phyloP scores from a whole-genome alignment of 2,888 invertebrate genomes.

The Schizaphis graminum region DNA sequence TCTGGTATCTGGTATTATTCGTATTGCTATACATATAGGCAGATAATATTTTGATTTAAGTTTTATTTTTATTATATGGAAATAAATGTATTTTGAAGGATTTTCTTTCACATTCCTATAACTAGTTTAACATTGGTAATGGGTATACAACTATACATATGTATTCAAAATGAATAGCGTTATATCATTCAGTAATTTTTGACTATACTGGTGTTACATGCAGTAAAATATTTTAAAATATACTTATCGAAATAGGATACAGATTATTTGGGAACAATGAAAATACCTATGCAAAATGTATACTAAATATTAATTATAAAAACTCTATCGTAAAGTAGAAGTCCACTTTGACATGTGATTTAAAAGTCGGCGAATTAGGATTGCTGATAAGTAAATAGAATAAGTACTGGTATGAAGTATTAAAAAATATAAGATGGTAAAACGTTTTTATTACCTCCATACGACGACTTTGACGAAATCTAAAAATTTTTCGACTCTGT shows the following conservation, averaged over 20 bases:
- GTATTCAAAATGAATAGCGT: not conserved
- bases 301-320: not conserved
- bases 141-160: not conserved
- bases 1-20: too few species aligned
- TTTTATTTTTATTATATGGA: too few species aligned
- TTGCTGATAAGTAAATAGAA: not conserved
- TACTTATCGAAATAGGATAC: not conserved
- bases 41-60: too few species aligned
- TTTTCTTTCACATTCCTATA: not conserved
- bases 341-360: not conserved
- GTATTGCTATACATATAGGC: too few species aligned
- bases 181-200: not conserved
- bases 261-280: not conserved
- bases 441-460: constrained; percentile 67
- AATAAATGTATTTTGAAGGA: not conserved
- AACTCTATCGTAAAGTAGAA: not conserved
- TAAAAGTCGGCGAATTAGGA: not conserved
- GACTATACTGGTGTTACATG: not conserved
- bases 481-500: constrained; percentile 93
- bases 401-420: not conserved
- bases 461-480: constrained; percentile 80
- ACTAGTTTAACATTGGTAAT: not conserved
- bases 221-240: not conserved
- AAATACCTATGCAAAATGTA: not conserved
- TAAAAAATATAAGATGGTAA: not conserved